These are phyloP conservation scores for Mesorhabditis sp. DNA, from an alignment of 2,888 invertebrate genomes.

Conservation along the genomic window DNA sequence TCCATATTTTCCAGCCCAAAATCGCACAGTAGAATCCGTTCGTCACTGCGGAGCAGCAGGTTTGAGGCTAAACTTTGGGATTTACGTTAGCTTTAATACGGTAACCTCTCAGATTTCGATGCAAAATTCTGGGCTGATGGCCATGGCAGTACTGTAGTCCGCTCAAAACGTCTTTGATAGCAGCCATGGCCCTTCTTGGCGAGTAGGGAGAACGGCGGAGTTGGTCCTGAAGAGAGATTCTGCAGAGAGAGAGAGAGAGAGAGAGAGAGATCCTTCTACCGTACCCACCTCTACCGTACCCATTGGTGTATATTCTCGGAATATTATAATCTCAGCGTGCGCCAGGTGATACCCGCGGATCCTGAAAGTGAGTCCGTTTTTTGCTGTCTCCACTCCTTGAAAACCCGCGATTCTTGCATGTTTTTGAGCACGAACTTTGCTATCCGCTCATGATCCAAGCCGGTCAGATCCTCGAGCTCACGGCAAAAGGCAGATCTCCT, in stretches of 20 bases:
- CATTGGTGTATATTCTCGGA: neutral
- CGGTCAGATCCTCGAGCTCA: neutral
- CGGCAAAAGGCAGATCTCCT: neutral
- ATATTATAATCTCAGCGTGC: neutral
- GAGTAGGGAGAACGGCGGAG: neutral
- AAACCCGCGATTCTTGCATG: neutral
- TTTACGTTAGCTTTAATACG: no score
- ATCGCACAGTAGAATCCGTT: neutral
- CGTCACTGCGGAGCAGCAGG: neutral
- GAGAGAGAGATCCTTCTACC: neutral
- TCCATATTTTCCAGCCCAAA: neutral
- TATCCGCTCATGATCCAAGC: neutral
- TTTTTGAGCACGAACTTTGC: neutral
- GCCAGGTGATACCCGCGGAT: neutral
- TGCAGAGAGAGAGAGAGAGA: neutral
- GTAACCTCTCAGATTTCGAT: neutral
- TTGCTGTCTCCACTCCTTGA: neutral
- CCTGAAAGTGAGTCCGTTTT: neutral
- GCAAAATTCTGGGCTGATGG: neutral
- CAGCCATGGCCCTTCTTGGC: neutral
- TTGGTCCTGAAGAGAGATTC: neutral
- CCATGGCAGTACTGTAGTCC: constrained; percentile 4
- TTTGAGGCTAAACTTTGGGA: neutral
- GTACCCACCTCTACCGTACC: constrained; percentile 1
- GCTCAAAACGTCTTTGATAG: neutral